These are phyloP conservation scores for Drosophila bipectinata DNA, from an alignment of 1,140 invertebrate species.

Conservation along the genomic window DNA sequence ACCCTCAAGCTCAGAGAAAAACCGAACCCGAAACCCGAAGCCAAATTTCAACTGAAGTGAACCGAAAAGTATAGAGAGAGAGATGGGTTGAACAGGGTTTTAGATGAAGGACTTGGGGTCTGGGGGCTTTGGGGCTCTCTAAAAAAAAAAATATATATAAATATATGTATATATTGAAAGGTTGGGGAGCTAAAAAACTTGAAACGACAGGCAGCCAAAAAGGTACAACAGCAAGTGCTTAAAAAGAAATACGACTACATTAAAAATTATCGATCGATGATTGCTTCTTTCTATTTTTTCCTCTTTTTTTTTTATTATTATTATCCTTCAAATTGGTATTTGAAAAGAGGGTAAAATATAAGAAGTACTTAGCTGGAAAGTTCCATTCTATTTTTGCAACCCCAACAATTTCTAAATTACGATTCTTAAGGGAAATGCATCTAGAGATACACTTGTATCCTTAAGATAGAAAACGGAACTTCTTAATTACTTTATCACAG, in stretches of 20 bases:
- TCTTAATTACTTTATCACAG: conserved; percentile 33
- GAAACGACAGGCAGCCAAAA: conserved; percentile 45
- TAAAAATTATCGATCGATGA: conserved; percentile 79
- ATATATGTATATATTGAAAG: too few relatives aligned
- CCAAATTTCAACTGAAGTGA: conserved; percentile 9
- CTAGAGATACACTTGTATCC: not conserved
- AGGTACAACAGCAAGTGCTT: conserved; percentile 62
- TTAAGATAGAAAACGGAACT: not conserved
- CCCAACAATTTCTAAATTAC: not conserved
- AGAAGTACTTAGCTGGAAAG: too few relatives aligned
- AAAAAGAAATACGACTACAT: conserved; percentile 80
- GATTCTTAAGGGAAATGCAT: not conserved
- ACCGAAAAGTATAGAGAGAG: not conserved
- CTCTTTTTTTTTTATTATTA: conserved; percentile 10
- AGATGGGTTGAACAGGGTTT: conserved; percentile 4
- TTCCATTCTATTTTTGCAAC: not conserved
- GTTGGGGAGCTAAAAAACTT: not conserved
- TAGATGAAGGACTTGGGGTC: too few relatives aligned
- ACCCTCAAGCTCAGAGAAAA: conserved; percentile 22
- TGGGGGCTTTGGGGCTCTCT: too few relatives aligned
- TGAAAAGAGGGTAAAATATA: not conserved
- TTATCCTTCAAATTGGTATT: conserved; percentile 9
- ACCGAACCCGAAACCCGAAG: conserved; percentile 10
- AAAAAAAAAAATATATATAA: too few relatives aligned
- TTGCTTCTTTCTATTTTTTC: conserved; percentile 8